These are phyloP conservation scores for Perizoma flavofasciatum DNA, from an alignment of 2,888 invertebrate species.

Conservation along the genomic window DNA sequence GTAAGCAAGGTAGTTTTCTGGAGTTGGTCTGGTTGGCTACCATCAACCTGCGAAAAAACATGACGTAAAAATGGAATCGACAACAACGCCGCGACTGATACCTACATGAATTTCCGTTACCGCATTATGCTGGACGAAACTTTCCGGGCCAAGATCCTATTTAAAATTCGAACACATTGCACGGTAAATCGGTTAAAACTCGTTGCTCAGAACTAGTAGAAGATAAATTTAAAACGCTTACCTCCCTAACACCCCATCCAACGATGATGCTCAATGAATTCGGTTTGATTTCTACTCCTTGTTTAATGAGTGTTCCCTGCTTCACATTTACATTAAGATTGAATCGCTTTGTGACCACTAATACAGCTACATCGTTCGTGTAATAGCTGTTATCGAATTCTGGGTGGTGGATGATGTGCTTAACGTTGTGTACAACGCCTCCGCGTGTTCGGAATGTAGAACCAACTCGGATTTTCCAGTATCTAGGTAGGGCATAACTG, in stretches of 20 bases:
- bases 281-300: constrained; percentile 58
- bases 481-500: constrained; percentile 65
- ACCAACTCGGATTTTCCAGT: constrained; percentile 72
- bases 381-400: constrained; percentile 66
- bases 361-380: constrained; percentile 67
- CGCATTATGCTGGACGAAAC: no score
- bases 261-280: constrained; percentile 61
- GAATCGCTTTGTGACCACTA: constrained; percentile 59
- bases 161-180: no score
- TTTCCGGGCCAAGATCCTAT: no score
- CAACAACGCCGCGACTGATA: no score
- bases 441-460: constrained; percentile 67
- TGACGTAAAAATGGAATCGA: background rate
- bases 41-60: constrained; percentile 55
- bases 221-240: constrained; percentile 34
- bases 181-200: no score
- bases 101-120: no score
- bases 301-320: constrained; percentile 69
- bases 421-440: constrained; percentile 62
- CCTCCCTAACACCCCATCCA: constrained; percentile 74
- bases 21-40: constrained; percentile 67
- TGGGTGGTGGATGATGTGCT: constrained; percentile 61
- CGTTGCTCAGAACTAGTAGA: no score
- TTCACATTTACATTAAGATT: constrained; percentile 57
- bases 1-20: constrained; percentile 62